These are phyloP conservation scores for Chaetophractus vellerosus DNA, from an alignment of 2,797 vertebrate genomes.

Conservation along the genomic window DNA sequence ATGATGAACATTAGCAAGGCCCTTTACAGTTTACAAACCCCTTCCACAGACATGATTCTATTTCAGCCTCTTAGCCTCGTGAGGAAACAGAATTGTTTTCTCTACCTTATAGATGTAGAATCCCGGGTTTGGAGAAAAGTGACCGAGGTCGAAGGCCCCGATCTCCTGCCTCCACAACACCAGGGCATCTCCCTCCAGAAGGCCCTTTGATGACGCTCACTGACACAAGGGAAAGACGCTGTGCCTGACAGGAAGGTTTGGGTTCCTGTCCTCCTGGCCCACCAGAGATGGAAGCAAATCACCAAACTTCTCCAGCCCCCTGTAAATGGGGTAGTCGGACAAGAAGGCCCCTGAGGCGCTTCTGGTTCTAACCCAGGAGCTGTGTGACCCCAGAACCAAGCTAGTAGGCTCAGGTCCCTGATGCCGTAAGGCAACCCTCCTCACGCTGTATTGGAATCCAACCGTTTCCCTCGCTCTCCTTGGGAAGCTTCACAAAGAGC, in stretches of 20 bases:
- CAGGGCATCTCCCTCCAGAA: rapidly evolving
- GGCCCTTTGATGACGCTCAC: rapidly evolving
- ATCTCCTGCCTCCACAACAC: rapidly evolving
- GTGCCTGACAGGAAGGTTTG: neutral
- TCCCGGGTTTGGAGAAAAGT: neutral
- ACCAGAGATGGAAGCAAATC: neutral
- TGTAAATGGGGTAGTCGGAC: neutral
- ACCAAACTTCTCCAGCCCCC: neutral
- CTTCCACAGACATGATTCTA: neutral
- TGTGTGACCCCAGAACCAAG: rapidly evolving
- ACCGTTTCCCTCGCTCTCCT: neutral
- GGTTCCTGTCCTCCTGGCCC: neutral
- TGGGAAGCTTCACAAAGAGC: neutral
- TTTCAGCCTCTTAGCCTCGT: too few species aligned
- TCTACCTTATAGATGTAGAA: neutral
- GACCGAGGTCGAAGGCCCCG: neutral
- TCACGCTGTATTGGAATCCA: rapidly evolving
- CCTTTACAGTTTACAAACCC: neutral
- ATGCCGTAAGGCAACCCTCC: rapidly evolving
- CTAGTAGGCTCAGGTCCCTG: rapidly evolving
- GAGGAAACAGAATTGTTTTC: neutral
- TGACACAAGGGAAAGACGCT: neutral
- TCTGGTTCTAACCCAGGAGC: rapidly evolving
- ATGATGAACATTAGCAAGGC: rapidly evolving
- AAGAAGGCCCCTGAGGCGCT: rapidly evolving